Percentiles rank a stretch among this genome's conserved stretches.
These are phyloP conservation scores for Peromyscus melanophrys DNA, from an alignment of 2,797 vertebrate genomes.

Conservation along the genomic window DNA sequence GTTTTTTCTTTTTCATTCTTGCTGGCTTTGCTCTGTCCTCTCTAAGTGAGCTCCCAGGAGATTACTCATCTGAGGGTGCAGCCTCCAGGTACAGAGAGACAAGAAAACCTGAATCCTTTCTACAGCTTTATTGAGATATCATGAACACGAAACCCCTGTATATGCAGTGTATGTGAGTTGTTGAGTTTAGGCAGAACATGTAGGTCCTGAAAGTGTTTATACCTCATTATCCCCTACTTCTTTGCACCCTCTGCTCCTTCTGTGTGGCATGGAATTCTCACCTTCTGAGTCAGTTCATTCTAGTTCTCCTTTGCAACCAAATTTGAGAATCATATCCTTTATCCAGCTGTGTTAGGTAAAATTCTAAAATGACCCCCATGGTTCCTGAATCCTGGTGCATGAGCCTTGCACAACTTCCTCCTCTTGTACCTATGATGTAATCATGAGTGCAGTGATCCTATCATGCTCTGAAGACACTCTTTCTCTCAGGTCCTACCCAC, in stretches of 20 bases:
- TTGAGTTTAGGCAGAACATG: background rate
- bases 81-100: background rate
- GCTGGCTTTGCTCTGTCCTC: background rate
- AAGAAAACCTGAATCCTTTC: background rate
- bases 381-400: background rate
- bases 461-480: background rate
- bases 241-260: background rate
- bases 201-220: background rate
- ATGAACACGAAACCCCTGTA: background rate
- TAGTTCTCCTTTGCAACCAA: background rate
- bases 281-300: background rate
- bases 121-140: background rate
- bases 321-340: background rate
- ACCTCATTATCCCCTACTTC: background rate
- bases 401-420: background rate
- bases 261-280: background rate
- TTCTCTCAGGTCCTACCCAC: background rate
- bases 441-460: background rate
- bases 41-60: slow-evolving; percentile 1
- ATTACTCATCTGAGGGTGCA: background rate
- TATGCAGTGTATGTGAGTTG: background rate
- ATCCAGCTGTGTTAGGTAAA: background rate
- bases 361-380: background rate
- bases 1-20: background rate
- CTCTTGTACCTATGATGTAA: background rate